phyloP scores from a whole-genome alignment of 2,888 invertebrate genomes.

The Tetragnatha montana region DNA sequence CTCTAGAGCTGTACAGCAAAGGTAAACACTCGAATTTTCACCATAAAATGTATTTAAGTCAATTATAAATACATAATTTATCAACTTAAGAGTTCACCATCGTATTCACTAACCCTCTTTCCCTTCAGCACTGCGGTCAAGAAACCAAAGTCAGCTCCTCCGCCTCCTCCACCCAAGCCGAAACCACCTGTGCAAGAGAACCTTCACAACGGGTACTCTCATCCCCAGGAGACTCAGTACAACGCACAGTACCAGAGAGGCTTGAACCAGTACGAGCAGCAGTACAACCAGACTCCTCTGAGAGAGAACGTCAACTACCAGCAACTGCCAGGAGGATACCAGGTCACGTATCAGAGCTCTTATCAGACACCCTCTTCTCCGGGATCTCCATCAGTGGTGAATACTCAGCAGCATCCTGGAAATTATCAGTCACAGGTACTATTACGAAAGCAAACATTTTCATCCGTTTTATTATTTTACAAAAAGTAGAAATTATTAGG shows the following conservation, averaged over 20 bases:
- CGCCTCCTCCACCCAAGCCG: constrained; percentile 63
- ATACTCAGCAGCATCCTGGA: constrained; percentile 11
- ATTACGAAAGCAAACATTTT: too few species aligned
- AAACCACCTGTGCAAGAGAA: constrained; percentile 40
- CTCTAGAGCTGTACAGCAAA: background rate
- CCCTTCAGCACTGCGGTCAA: constrained; percentile 15
- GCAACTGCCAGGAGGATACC: constrained; percentile 17
- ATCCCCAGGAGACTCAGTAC: constrained; percentile 47
- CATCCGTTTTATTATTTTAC: too few species aligned
- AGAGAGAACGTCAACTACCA: constrained; percentile 15
- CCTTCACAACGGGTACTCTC: constrained; percentile 52
- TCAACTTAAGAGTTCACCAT: too few species aligned
- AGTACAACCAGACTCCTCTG: constrained; percentile 51
- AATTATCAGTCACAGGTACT: background rate
- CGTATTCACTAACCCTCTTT: background rate
- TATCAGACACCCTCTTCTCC: background rate
- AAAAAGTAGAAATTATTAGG: too few species aligned
- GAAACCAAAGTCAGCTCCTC: constrained; percentile 56
- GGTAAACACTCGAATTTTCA: background rate
- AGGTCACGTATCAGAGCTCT: background rate
- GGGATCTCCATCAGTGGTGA: background rate
- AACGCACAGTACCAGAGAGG: constrained; percentile 44
- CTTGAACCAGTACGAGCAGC: constrained; percentile 49
- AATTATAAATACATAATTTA: too few species aligned
- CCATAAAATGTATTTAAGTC: too few species aligned